These are phyloP conservation scores for Lasioglossum zephyrum DNA, from an alignment of 2,888 invertebrate genomes.

Conservation along the genomic window DNA sequence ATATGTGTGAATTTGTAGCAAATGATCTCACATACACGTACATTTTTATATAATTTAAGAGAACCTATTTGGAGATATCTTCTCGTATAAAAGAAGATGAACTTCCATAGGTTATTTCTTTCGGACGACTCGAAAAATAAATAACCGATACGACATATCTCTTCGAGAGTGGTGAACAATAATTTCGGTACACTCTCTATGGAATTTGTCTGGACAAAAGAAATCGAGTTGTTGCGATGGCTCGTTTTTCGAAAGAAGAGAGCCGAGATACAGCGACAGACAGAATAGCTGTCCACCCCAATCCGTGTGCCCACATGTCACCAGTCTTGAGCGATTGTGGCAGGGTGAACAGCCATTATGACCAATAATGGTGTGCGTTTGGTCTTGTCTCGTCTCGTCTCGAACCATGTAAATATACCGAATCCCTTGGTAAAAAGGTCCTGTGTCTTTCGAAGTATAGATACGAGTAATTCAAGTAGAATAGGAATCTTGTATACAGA, in stretches of 20 bases:
- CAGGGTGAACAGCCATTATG: neutral
- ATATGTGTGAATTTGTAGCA: too few species aligned
- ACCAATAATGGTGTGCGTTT: neutral
- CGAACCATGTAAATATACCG: neutral
- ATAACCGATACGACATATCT: neutral
- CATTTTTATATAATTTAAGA: too few species aligned
- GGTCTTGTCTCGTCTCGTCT: neutral
- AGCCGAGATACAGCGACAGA: neutral
- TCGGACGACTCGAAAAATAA: neutral
- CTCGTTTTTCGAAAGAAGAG: neutral
- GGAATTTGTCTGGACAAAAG: neutral
- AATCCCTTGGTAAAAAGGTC: neutral
- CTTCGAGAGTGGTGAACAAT: neutral
- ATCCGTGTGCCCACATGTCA: constrained; percentile 2
- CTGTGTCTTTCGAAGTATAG: neutral
- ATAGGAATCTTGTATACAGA: neutral
- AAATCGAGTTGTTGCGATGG: neutral
- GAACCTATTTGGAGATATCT: too few species aligned
- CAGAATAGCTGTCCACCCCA: neutral
- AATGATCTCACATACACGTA: too few species aligned
- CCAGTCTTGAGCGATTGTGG: constrained; percentile 1
- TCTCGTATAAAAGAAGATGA: neutral
- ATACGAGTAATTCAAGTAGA: neutral
- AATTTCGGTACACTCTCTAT: neutral
- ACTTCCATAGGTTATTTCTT: neutral